Conservation (phyloP, 2,797 vertebrate species). For the Enteromius thamalakanensis region DNA sequence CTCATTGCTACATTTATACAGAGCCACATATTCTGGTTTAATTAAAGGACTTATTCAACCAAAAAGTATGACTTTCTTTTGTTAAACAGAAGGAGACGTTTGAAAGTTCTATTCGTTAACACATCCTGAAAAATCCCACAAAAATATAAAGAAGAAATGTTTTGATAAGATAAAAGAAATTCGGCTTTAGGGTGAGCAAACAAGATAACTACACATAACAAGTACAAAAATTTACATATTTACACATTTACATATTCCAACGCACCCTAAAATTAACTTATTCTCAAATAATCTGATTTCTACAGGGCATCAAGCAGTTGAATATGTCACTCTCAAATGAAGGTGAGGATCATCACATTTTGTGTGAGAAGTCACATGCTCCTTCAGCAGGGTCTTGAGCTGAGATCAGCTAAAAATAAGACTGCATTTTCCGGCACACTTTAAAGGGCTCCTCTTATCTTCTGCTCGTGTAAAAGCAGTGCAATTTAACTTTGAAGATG, state of each 20-base stretch:
- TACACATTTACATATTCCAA: not conserved
- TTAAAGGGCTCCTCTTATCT: constrained; percentile 14
- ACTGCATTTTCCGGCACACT: not conserved
- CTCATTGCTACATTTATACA: not conserved
- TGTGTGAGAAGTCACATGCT: constrained; percentile 20
- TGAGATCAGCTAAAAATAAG: constrained; percentile 55
- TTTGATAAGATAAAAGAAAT: not conserved
- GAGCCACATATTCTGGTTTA: not conserved
- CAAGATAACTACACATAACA: not conserved
- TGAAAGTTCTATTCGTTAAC: not conserved
- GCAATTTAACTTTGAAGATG: constrained; percentile 46
- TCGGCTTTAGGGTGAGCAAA: not conserved
- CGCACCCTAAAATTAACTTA: not conserved
- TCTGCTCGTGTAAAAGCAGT: constrained; percentile 39
- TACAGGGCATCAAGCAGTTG: not conserved
- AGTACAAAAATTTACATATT: not conserved
- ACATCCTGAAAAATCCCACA: not conserved
- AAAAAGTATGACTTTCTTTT: not conserved
- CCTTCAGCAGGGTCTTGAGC: constrained; percentile 25
- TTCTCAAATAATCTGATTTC: not conserved
- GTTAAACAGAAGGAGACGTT: not conserved
- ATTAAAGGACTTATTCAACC: not conserved
- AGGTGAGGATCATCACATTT: constrained; percentile 44
- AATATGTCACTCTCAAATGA: constrained; percentile 5
- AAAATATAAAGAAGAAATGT: not conserved